Evolutionary conservation across 64 coral and sea anemone genomes (phyloP).

Genomic region (Acropora yongei): DNA sequence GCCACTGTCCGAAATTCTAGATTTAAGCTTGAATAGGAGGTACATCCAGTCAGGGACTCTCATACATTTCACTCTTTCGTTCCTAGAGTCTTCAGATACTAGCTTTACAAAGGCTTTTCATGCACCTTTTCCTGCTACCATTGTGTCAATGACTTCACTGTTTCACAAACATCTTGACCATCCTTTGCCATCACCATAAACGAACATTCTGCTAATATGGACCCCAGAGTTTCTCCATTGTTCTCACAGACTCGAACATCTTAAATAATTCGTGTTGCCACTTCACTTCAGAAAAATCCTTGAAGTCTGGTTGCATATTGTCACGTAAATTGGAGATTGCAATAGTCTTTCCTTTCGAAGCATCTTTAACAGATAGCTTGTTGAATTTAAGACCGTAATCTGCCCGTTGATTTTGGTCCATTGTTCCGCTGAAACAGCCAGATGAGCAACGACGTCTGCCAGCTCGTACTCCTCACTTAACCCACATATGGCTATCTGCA

Average conservation of each 20-base stretch:
- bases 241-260: too few relatives aligned
- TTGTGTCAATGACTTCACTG: background rate
- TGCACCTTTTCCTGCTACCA: slow-evolving; percentile 13
- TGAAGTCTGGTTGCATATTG: too few relatives aligned
- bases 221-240: too few relatives aligned
- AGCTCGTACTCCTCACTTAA: slow-evolving; percentile 46
- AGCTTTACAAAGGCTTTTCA: slow-evolving; percentile 17
- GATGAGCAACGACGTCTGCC: slow-evolving; percentile 33
- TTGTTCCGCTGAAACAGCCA: slow-evolving; percentile 31
- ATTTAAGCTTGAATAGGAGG: slow-evolving; percentile 40
- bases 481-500: slow-evolving; percentile 29
- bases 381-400: too few relatives aligned
- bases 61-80: slow-evolving; percentile 27
- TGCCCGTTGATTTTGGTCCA: slow-evolving; percentile 19
- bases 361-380: too few relatives aligned
- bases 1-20: slow-evolving; percentile 41
- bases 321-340: too few relatives aligned
- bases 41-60: slow-evolving; percentile 39
- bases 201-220: too few relatives aligned
- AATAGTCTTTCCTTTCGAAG: too few relatives aligned
- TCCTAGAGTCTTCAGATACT: slow-evolving; percentile 20
- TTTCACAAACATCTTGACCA: background rate
- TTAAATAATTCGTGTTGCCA: too few relatives aligned
- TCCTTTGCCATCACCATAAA: background rate
- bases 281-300: too few relatives aligned